Evolutionary conservation across 2,797 vertebrate genomes (phyloP).

Genomic region (Micropoecilia bifurca): DNA sequence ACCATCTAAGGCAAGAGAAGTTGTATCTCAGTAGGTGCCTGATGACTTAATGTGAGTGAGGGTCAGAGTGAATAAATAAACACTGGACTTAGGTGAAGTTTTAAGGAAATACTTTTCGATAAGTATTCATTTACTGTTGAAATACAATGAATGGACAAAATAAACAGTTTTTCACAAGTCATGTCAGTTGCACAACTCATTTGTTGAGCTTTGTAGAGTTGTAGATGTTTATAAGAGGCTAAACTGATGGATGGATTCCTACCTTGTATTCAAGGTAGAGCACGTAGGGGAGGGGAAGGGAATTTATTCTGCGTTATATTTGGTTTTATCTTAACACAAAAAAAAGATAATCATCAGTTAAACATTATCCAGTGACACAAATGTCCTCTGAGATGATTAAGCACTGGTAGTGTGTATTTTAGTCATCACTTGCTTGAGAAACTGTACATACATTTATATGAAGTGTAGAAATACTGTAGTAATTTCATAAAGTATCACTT

Average conservation of each 20-base stretch:
- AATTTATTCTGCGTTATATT: slow-evolving; percentile 20
- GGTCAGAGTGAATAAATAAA: slow-evolving; percentile 78
- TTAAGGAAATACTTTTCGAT: slow-evolving; percentile 45
- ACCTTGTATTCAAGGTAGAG: slow-evolving; percentile 4
- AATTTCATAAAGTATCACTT: neutral
- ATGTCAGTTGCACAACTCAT: neutral
- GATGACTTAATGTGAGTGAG: slow-evolving; percentile 69
- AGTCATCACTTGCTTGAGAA: neutral
- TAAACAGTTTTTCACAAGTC: neutral
- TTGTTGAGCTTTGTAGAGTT: neutral
- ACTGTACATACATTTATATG: neutral
- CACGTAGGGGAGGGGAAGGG: neutral
- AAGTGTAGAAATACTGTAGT: neutral
- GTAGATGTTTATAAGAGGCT: neutral
- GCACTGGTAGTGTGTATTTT: neutral
- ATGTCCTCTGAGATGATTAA: neutral
- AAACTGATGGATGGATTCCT: neutral
- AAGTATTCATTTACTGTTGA: slow-evolving; percentile 9
- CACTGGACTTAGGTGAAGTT: slow-evolving; percentile 72
- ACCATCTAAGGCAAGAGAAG: slow-evolving; percentile 80
- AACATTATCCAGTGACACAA: neutral
- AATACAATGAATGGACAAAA: neutral
- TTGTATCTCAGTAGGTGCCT: slow-evolving; percentile 57
- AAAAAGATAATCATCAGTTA: slow-evolving; percentile 24
- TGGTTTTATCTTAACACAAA: slow-evolving; percentile 22